Percentiles rank a stretch among this genome's conserved stretches.
These are phyloP conservation scores for Cantharis nigra DNA, from an alignment of 2,888 invertebrate species.

Conservation along the genomic window DNA sequence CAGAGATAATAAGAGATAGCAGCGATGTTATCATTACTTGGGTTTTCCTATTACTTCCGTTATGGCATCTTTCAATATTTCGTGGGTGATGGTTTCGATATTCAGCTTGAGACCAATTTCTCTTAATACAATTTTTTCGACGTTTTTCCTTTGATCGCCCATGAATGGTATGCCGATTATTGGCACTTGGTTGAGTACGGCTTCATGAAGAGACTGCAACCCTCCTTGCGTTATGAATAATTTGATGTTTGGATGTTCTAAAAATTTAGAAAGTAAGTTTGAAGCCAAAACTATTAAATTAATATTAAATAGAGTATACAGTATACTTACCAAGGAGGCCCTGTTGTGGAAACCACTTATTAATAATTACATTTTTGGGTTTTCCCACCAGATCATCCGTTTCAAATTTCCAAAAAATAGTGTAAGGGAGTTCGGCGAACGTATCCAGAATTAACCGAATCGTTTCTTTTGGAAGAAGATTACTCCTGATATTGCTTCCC, in stretches of 20 bases:
- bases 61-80: conserved; percentile 21
- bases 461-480: neutral
- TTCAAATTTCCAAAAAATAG: neutral
- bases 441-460: neutral
- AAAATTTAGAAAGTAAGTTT: too few species aligned
- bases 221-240: neutral
- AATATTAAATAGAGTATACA: too few species aligned
- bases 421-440: neutral
- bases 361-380: neutral
- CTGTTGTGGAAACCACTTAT: neutral
- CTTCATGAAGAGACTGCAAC: neutral
- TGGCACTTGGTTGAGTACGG: neutral
- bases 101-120: neutral
- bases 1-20: too few species aligned
- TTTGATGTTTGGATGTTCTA: neutral
- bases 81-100: neutral
- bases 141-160: neutral
- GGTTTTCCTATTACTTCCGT: conserved; percentile 39
- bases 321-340: neutral
- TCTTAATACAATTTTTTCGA: neutral
- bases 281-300: too few species aligned
- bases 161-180: neutral
- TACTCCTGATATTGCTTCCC: neutral
- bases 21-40: conserved; percentile 41
- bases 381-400: neutral